phyloP scores from a whole-genome alignment of 1,140 invertebrate genomes.

The Euschistus heros region DNA sequence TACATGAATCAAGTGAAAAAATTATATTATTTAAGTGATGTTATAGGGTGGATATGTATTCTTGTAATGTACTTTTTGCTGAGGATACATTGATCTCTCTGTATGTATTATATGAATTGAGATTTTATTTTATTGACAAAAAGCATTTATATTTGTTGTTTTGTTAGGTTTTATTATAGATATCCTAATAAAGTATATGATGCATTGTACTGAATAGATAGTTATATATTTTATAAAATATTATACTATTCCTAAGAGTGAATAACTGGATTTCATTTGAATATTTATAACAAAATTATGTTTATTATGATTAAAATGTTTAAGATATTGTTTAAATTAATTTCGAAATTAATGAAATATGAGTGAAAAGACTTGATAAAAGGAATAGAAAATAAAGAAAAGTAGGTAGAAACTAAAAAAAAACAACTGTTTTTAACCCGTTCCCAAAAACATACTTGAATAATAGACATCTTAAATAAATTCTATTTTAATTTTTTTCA shows the following conservation, averaged over 20 bases:
- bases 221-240: conserved; percentile 17
- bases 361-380: too few relatives aligned
- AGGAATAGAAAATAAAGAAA: too few relatives aligned
- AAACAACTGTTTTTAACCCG: too few relatives aligned
- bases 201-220: conserved; percentile 17
- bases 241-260: conserved; percentile 5
- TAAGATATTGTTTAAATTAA: neutral
- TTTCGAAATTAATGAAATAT: too few relatives aligned
- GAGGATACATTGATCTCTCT: conserved; percentile 7
- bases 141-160: conserved; percentile 11
- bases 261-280: neutral
- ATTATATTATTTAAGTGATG: conserved; percentile 8
- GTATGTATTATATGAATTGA: conserved; percentile 8
- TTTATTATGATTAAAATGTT: conserved; percentile 8
- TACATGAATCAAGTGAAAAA: conserved; percentile 8
- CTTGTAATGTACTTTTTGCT: neutral
- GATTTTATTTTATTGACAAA: neutral
- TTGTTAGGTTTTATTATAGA: conserved; percentile 12
- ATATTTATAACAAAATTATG: neutral
- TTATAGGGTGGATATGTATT: conserved; percentile 1
- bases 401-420: too few relatives aligned
- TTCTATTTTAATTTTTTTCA: too few relatives aligned
- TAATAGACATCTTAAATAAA: too few relatives aligned
- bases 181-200: conserved; percentile 5
- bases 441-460: too few relatives aligned